phyloP scores from a whole-genome alignment of 1,140 invertebrate genomes.

The Eciton burchellii region DNA sequence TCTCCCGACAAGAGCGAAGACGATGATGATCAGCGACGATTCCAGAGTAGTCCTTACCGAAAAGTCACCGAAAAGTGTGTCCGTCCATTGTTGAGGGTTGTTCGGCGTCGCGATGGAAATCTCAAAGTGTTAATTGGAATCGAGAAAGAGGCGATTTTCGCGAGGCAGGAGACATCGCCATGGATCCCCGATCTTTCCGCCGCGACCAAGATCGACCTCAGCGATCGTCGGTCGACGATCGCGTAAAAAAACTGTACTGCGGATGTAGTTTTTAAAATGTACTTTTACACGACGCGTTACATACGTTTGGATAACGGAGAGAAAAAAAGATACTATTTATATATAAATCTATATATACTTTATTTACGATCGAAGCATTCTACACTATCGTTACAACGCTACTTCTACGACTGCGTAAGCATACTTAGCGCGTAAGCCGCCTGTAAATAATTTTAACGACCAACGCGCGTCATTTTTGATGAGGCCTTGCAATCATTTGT shows the following conservation, averaged over 20 bases:
- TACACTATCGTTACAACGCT: constrained; percentile 56
- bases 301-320: constrained; percentile 58
- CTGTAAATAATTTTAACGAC: constrained; percentile 68
- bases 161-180: background rate
- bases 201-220: constrained; percentile 26
- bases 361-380: constrained; percentile 56
- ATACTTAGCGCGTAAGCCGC: constrained; percentile 61
- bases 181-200: background rate
- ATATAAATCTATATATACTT: constrained; percentile 63
- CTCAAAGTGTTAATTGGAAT: background rate
- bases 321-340: constrained; percentile 68
- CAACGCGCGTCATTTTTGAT: constrained; percentile 49
- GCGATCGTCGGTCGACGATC: background rate
- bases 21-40: constrained; percentile 12
- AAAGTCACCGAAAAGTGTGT: constrained; percentile 68
- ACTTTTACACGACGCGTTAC: constrained; percentile 62
- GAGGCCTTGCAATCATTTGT: constrained; percentile 6
- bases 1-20: background rate
- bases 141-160: background rate
- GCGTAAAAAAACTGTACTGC: background rate
- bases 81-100: constrained; percentile 60
- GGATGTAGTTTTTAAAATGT: constrained; percentile 59
- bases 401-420: constrained; percentile 66
- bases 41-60: constrained; percentile 42
- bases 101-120: constrained; percentile 21